Evolutionary conservation across 2,888 invertebrate species (phyloP).

Genomic region (Lutraria lutraria): DNA sequence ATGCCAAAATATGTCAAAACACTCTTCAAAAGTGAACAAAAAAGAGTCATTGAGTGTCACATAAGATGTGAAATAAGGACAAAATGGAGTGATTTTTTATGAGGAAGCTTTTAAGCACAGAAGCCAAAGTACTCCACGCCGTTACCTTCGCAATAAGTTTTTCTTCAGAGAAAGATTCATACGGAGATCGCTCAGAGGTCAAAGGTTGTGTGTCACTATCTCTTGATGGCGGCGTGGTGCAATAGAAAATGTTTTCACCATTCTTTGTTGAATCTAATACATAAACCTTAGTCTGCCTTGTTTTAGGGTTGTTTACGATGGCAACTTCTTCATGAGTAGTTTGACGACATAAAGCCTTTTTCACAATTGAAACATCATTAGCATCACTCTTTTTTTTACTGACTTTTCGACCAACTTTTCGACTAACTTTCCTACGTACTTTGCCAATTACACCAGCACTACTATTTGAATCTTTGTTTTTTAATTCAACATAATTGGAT

Average conservation of each 20-base stretch:
- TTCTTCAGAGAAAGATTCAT: not conserved
- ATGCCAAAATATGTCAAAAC: too few species aligned
- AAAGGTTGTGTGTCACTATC: not conserved
- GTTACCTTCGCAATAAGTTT: conserved; percentile 21
- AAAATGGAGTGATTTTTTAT: too few species aligned
- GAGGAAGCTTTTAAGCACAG: not conserved
- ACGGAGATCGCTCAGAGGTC: not conserved
- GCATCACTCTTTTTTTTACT: not conserved
- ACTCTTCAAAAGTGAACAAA: too few species aligned
- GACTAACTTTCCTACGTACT: not conserved
- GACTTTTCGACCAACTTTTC: not conserved
- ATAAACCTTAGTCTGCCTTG: conserved; percentile 9
- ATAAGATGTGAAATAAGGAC: too few species aligned
- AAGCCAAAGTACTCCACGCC: conserved; percentile 30
- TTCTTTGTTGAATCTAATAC: not conserved
- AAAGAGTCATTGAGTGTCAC: too few species aligned
- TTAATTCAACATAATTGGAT: not conserved
- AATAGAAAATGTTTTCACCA: not conserved
- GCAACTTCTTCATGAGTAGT: conserved; percentile 23
- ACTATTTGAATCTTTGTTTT: not conserved
- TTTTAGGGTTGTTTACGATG: not conserved
- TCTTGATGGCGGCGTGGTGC: not conserved
- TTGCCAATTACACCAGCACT: not conserved
- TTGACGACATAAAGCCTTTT: not conserved
- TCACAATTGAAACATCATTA: not conserved